A percentile compares a stretch with the other conserved stretches of the same genome.
These are phyloP conservation scores for Callospermophilus lateralis DNA, from an alignment of 2,113 vertebrate species.

Conservation along the genomic window DNA sequence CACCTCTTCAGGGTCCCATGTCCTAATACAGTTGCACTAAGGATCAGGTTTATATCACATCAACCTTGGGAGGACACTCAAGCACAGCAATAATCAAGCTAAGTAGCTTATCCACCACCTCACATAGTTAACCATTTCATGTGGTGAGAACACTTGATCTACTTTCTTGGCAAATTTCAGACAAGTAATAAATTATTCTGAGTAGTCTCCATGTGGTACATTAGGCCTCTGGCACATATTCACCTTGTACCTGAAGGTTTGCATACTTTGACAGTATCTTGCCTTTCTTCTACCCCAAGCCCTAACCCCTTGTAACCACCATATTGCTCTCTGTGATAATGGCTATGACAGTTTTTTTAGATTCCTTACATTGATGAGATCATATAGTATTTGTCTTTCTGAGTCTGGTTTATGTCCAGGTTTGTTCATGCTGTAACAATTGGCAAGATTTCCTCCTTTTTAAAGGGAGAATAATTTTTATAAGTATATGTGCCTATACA, in stretches of 20 bases:
- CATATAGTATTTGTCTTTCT: background rate
- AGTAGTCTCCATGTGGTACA: background rate
- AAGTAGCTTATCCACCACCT: background rate
- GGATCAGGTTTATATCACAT: background rate
- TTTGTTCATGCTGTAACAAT: background rate
- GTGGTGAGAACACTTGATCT: background rate
- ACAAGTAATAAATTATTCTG: background rate
- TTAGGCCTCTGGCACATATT: background rate
- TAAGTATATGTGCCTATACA: no score
- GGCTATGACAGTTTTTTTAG: background rate
- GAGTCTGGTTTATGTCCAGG: background rate
- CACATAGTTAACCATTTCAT: background rate
- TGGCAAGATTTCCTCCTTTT: background rate
- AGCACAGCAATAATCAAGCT: background rate
- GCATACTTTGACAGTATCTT: background rate
- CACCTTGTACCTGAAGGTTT: background rate
- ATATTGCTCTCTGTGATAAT: background rate
- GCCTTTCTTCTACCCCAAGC: background rate
- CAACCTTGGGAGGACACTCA: background rate
- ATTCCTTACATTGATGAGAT: background rate
- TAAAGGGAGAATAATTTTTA: background rate
- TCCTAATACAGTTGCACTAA: background rate
- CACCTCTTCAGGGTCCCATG: background rate
- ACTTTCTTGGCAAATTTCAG: background rate
- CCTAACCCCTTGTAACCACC: background rate